phyloP scores from a whole-genome alignment of 2,797 vertebrate genomes.

The Psittacula echo region DNA sequence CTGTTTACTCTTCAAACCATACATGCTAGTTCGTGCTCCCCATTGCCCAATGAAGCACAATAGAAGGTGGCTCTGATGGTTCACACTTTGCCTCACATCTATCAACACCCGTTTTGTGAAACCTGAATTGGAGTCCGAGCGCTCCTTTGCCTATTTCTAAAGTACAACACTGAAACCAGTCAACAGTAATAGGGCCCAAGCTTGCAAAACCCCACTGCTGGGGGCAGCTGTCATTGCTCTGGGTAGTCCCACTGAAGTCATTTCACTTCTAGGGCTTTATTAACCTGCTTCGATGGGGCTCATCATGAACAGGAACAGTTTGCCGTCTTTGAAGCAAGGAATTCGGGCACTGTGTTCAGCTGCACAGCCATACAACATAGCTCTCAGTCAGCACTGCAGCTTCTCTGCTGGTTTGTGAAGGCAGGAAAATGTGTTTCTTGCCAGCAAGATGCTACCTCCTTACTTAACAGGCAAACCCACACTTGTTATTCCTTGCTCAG shows the following conservation, averaged over 20 bases:
- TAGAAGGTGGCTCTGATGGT: background rate
- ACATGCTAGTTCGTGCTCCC: background rate
- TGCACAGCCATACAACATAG: fast-evolving
- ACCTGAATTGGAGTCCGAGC: fast-evolving
- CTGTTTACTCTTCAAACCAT: background rate
- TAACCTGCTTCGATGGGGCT: background rate
- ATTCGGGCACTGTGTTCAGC: background rate
- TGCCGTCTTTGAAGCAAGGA: background rate
- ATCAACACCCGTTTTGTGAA: fast-evolving
- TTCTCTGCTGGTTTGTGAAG: background rate
- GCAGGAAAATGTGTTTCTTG: conserved; percentile 5
- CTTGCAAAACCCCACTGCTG: background rate
- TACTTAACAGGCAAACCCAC: background rate
- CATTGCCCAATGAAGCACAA: fast-evolving
- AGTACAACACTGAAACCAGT: background rate
- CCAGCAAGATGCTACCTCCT: background rate
- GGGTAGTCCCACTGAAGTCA: background rate
- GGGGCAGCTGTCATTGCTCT: background rate
- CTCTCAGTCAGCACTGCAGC: background rate
- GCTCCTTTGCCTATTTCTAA: background rate
- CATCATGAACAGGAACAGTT: background rate
- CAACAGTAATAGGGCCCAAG: background rate
- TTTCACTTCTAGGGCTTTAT: conserved; percentile 9
- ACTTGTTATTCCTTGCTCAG: background rate
- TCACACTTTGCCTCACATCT: background rate